phyloP scores from a whole-genome alignment of 2,113 vertebrate species.

The Noturus placidus region DNA sequence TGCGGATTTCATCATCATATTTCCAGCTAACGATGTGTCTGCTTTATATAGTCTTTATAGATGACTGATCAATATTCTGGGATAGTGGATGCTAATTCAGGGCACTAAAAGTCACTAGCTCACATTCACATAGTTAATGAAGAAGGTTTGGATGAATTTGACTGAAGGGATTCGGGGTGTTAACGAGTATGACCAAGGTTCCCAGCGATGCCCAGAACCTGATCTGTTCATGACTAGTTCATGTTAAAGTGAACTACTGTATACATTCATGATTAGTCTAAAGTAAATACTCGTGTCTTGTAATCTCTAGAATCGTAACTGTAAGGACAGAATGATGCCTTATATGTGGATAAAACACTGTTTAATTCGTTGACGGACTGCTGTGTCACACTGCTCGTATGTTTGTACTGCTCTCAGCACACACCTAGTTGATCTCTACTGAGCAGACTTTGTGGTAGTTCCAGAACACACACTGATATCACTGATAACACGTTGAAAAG shows the following conservation, averaged over 20 bases:
- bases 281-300: background rate
- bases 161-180: background rate
- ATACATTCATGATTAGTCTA: background rate
- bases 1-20: background rate
- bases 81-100: background rate
- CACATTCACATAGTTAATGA: background rate
- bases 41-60: background rate
- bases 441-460: background rate
- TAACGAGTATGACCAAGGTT: background rate
- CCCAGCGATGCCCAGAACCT: background rate
- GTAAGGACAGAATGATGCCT: background rate
- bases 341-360: background rate
- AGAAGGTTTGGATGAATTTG: background rate
- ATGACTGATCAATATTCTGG: background rate
- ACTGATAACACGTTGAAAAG: background rate
- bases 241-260: too few relatives aligned
- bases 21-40: background rate
- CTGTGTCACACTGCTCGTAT: background rate
- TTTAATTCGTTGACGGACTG: background rate
- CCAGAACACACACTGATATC: background rate
- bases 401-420: background rate
- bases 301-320: background rate
- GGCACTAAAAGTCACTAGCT: background rate
- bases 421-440: background rate
- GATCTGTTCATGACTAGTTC: background rate